These are phyloP conservation scores for Cydia fagiglandana DNA, from an alignment of 1,140 invertebrate genomes.

Conservation along the genomic window DNA sequence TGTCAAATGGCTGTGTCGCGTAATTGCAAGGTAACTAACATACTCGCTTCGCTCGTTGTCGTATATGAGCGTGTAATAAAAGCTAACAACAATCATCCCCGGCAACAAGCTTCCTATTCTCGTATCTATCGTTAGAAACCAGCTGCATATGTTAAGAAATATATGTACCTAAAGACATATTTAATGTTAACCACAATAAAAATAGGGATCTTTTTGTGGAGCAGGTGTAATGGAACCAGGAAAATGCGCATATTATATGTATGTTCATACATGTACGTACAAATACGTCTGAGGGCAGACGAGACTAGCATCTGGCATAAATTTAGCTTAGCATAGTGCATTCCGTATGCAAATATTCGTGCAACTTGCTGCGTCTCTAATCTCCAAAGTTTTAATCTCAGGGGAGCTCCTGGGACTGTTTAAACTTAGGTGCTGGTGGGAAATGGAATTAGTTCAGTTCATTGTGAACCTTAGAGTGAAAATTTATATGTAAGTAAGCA, in stretches of 20 bases:
- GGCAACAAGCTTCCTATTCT: background rate
- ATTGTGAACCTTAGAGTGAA: background rate
- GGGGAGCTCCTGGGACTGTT: background rate
- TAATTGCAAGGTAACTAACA: background rate
- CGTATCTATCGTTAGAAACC: background rate
- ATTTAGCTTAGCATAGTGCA: constrained; percentile 22
- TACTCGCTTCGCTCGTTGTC: background rate
- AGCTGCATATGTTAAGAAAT: background rate
- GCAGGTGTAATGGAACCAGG: background rate
- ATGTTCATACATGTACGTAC: constrained; percentile 6
- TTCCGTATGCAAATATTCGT: constrained; percentile 28
- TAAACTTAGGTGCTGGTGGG: background rate
- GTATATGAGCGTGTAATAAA: background rate
- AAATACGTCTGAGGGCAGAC: constrained; percentile 14
- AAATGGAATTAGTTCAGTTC: constrained; percentile 5
- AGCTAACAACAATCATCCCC: background rate
- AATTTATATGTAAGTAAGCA: background rate
- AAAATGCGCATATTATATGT: constrained; percentile 3
- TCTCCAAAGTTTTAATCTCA: constrained; percentile 26
- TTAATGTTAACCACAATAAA: background rate
- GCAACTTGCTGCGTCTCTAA: constrained; percentile 20
- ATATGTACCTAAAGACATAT: background rate
- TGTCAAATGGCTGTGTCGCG: background rate
- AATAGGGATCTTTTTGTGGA: background rate
- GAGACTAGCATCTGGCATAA: constrained; percentile 26